Conservation (phyloP, 2,113 vertebrate genomes). For the Suricata suricatta region DNA sequence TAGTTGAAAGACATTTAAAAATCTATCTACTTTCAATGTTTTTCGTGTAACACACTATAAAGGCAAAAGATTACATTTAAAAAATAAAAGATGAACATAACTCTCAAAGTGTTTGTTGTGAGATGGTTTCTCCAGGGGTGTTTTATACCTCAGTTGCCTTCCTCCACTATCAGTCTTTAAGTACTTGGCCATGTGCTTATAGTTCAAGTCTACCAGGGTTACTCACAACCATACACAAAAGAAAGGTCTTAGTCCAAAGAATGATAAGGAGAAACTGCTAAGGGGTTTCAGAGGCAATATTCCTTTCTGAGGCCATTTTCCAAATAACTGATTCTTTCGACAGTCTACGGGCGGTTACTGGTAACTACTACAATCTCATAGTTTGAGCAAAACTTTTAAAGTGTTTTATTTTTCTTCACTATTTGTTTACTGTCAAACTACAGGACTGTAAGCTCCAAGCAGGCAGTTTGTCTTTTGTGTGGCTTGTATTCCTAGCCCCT, state of each 20-base stretch:
- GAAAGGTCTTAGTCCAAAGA: not conserved
- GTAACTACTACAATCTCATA: not conserved
- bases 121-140: constrained; percentile 3
- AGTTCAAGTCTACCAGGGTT: not conserved
- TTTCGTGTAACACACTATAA: constrained; percentile 22
- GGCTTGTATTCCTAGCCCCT: not conserved
- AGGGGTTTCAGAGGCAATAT: not conserved
- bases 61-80: constrained; percentile 25
- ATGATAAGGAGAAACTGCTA: not conserved
- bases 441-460: not conserved
- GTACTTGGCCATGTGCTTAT: not conserved
- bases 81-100: constrained; percentile 54
- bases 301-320: constrained; percentile 13
- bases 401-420: constrained; percentile 42
- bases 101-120: not conserved
- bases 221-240: constrained; percentile 6
- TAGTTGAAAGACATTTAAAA: constrained; percentile 26
- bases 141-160: constrained; percentile 24
- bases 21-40: constrained; percentile 29
- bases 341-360: not conserved
- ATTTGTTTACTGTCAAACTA: not conserved
- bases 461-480: not conserved
- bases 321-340: not conserved
- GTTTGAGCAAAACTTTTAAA: not conserved
- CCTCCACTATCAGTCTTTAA: not conserved